Evolutionary conservation across 2,113 vertebrate genomes (phyloP).

Genomic region (Passer montanus): DNA sequence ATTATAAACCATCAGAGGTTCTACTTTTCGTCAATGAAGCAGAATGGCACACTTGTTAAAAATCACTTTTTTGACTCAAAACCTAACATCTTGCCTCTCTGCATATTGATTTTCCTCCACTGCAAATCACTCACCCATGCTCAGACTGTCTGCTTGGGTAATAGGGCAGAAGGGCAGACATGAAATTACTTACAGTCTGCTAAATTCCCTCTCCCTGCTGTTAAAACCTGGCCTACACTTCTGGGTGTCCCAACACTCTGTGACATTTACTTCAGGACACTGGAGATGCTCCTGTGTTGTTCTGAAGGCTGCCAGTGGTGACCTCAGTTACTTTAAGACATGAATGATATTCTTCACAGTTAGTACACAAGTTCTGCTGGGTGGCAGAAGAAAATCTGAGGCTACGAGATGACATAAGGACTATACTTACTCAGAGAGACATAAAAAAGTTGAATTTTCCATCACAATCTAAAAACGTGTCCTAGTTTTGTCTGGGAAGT

Average conservation of each 20-base stretch:
- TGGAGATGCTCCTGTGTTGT: neutral
- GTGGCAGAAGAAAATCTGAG: neutral
- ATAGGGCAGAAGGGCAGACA: neutral
- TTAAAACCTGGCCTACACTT: neutral
- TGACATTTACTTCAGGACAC: neutral
- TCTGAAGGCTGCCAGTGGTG: neutral
- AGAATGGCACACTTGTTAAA: neutral
- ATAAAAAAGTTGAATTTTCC: neutral
- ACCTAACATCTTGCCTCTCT: neutral
- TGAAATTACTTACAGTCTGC: slow-evolving; percentile 10
- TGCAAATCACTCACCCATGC: neutral
- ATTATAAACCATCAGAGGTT: neutral
- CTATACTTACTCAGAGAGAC: neutral
- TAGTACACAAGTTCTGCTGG: neutral
- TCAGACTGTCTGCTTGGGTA: neutral
- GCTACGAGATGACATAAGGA: accelerated
- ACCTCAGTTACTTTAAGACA: neutral
- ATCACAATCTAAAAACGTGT: accelerated
- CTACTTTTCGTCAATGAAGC: neutral
- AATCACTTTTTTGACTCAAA: neutral
- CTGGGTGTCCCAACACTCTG: neutral
- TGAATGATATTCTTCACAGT: neutral
- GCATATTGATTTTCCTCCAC: neutral
- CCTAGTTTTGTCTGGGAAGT: neutral
- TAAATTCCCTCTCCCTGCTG: neutral